Evolutionary conservation across 2,113 vertebrate genomes (phyloP).

Genomic region (Heterotis niloticus): DNA sequence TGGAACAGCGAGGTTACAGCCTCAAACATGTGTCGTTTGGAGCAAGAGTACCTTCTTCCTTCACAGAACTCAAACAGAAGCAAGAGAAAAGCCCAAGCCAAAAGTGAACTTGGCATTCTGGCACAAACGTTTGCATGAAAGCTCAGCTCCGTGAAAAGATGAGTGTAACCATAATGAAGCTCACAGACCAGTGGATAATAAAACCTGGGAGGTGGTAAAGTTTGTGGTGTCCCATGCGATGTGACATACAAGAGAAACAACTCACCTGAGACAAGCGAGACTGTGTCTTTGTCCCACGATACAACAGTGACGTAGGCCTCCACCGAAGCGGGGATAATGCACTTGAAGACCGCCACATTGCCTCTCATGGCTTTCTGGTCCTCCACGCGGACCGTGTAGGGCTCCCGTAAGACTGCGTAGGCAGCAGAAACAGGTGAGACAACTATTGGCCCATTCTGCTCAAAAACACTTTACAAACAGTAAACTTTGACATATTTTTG

Average conservation of each 20-base stretch:
- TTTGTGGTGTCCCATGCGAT: neutral
- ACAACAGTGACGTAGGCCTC: conserved; percentile 94
- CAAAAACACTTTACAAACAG: neutral
- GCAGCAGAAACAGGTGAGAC: neutral
- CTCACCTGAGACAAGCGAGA: conserved; percentile 98
- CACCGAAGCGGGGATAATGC: conserved; percentile 98
- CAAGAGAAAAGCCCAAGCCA: neutral
- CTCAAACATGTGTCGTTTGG: neutral
- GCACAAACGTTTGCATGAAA: neutral
- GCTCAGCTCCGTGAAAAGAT: neutral
- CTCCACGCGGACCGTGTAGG: conserved; percentile 97
- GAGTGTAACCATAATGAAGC: neutral
- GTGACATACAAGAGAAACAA: neutral
- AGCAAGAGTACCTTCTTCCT: neutral
- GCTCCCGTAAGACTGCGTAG: conserved; percentile 88
- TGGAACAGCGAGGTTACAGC: neutral
- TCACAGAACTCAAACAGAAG: neutral
- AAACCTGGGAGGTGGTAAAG: too few species aligned
- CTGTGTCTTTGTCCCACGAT: conserved; percentile 99
- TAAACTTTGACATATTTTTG: too few species aligned
- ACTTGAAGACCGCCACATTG: conserved; percentile 99
- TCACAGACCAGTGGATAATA: neutral
- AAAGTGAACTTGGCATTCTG: neutral
- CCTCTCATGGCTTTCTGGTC: conserved; percentile 99
- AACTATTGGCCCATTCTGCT: neutral